Evolutionary conservation across 2,888 invertebrate genomes (phyloP).

Genomic region (Oscheius myriophilus): DNA sequence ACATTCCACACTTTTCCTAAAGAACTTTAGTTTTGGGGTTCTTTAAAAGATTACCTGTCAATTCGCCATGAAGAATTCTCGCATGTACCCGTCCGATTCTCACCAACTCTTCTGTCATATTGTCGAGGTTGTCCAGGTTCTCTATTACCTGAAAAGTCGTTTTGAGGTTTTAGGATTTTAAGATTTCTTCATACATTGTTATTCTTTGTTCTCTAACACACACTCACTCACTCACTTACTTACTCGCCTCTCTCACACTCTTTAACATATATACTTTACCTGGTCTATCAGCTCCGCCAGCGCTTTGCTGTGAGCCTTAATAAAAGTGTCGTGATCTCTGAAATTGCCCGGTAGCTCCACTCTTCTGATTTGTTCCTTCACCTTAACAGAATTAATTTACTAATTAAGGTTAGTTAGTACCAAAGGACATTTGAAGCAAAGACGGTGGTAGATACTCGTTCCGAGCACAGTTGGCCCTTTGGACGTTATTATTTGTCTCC

Average conservation of each 20-base stretch:
- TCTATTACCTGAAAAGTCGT: constrained; percentile 60
- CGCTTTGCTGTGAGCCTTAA: constrained; percentile 66
- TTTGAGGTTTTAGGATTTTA: too few species aligned
- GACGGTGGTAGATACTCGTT: constrained; percentile 64
- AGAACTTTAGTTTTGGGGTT: background rate
- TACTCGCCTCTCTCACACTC: too few species aligned
- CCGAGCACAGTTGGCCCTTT: constrained; percentile 70
- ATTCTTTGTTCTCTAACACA: too few species aligned
- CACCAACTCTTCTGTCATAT: constrained; percentile 58
- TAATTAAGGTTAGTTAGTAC: constrained; percentile 17
- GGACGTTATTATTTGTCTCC: constrained; percentile 54
- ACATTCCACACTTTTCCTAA: constrained; percentile 66
- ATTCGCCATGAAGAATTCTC: constrained; percentile 59
- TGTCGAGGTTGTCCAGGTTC: constrained; percentile 66
- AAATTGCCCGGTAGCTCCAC: constrained; percentile 61
- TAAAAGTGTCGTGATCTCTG: constrained; percentile 66
- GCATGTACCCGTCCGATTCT: constrained; percentile 65
- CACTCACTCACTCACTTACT: too few species aligned
- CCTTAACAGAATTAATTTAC: constrained; percentile 38
- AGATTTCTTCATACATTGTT: too few species aligned
- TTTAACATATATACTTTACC: too few species aligned
- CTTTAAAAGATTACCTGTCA: constrained; percentile 47
- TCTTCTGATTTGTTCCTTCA: constrained; percentile 65
- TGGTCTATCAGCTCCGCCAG: constrained; percentile 67
- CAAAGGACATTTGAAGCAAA: constrained; percentile 68